Base-by-base conservation (phyloP, 2,797 vertebrate genomes). In the Pyrocephalus nanus region DNA sequence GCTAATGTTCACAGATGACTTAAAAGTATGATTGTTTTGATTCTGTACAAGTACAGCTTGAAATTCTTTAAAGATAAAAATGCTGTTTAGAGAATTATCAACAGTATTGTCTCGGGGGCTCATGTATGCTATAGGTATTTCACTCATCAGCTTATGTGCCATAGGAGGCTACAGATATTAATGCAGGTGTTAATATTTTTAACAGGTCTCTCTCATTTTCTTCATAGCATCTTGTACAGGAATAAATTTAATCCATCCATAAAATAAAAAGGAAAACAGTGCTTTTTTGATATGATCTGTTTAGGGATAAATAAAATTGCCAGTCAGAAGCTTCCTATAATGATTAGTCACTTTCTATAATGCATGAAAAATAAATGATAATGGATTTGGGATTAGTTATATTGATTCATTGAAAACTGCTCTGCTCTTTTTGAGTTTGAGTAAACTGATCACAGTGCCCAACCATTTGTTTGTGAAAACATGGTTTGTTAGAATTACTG, bases 51-150 rank as follows among this genome's bases (percentile, higher is more conserved):
- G 51, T 26, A 76, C 42, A 71, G 16, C 38, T 88, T 53, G 13
- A 54, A 89, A 78, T 90, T 42, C 73, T 78, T 91, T n/a, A 91
- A 73, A 86, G 61, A 67, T 36, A 69, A 83, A 91, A 89, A 55
- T 32, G 4, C 11, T 58, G 6, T 61, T 57, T 73, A 58, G 36
- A 90, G 66, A 72, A 80, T 60, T 51, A 75, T 73, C 50, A 90
- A 34, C 40, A 36, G 45, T 58, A 38, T 55, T 51, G 36, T 70
- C 67, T 50, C 38, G 43, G 23, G 34, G n/a, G 42, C 65, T 55
- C 21, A 7, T 76, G 26, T 58, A 83, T 76, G 50, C 53, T 79
- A 6, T 17, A 66, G 40, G 43, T 47, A 55, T 60, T 88, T 83
- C 13, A 55, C 17, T 74, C 80, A 27, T 74, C 34, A 55, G 45